These are phyloP conservation scores for Peromyscus aztecus DNA, from an alignment of 2,797 vertebrate species.

Conservation along the genomic window DNA sequence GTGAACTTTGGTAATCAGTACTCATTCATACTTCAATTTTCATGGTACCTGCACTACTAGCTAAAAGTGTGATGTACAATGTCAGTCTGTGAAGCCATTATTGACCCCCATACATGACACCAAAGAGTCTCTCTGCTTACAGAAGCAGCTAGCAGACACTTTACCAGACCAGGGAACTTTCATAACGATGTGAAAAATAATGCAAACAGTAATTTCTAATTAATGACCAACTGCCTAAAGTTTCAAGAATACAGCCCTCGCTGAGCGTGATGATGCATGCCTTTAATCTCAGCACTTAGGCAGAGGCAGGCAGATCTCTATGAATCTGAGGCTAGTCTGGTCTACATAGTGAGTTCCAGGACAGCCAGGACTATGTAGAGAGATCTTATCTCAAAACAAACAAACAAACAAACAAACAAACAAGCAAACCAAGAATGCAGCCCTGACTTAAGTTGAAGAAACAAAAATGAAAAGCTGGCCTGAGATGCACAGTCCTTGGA, in stretches of 20 bases:
- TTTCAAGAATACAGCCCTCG: background rate
- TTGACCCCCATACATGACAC: background rate
- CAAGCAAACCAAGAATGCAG: background rate
- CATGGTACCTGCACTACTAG: background rate
- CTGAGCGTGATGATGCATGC: too few species aligned
- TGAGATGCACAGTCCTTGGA: accelerated
- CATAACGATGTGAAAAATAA: background rate
- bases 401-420: background rate
- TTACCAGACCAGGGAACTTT: background rate
- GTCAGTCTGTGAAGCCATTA: background rate
- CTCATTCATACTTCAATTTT: background rate
- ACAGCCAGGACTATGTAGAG: background rate
- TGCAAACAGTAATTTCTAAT: background rate
- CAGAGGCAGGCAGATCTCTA: background rate
- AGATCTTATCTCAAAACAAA: background rate
- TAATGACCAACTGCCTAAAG: background rate
- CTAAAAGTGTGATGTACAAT: background rate
- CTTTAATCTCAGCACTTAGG: background rate
- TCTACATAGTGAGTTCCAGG: background rate
- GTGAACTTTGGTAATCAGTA: background rate
- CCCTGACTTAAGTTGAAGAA: background rate
- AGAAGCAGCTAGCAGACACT: background rate
- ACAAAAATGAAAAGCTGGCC: background rate
- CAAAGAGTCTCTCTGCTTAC: background rate
- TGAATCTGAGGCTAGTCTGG: background rate